A percentile compares a stretch with the other conserved stretches of the same genome.
Conservation (phyloP, 2,113 vertebrate species). For the Colinus virginianus region DNA sequence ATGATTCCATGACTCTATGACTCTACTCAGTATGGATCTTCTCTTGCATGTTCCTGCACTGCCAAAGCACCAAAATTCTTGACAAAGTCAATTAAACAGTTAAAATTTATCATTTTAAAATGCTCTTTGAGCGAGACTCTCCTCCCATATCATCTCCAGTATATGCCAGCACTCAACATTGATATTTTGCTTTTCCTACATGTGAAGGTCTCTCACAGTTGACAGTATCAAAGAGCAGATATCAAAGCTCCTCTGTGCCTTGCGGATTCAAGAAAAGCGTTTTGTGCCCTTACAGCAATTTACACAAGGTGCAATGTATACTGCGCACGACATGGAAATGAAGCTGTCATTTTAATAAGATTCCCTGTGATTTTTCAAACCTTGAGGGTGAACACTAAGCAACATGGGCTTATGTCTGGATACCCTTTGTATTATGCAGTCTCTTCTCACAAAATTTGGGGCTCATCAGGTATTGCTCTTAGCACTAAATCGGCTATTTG, state of each 20-base stretch:
- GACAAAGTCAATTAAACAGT: not conserved
- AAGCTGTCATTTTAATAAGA: not conserved
- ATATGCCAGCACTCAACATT: not conserved
- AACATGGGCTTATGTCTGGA: not conserved
- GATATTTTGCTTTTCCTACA: not conserved
- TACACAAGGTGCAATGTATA: not conserved
- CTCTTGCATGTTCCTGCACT: not conserved
- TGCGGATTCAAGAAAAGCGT: not conserved
- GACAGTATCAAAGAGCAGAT: conserved; percentile 52
- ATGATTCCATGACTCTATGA: no score
- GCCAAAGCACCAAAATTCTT: not conserved
- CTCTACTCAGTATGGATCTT: not conserved
- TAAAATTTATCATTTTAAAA: not conserved
- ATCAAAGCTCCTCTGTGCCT: conserved; percentile 41
- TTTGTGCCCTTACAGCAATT: conserved; percentile 35
- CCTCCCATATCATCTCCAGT: not conserved
- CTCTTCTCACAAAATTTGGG: not conserved
- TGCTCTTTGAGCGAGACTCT: not conserved
- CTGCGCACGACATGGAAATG: not conserved
- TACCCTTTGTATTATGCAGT: not conserved
- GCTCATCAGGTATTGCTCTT: not conserved
- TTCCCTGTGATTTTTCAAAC: conserved; percentile 5
- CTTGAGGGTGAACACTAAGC: not conserved
- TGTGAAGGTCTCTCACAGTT: not conserved
- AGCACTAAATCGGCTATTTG: not conserved